Conservation (phyloP, 2,797 vertebrate genomes). For the Menidia menidia region DNA sequence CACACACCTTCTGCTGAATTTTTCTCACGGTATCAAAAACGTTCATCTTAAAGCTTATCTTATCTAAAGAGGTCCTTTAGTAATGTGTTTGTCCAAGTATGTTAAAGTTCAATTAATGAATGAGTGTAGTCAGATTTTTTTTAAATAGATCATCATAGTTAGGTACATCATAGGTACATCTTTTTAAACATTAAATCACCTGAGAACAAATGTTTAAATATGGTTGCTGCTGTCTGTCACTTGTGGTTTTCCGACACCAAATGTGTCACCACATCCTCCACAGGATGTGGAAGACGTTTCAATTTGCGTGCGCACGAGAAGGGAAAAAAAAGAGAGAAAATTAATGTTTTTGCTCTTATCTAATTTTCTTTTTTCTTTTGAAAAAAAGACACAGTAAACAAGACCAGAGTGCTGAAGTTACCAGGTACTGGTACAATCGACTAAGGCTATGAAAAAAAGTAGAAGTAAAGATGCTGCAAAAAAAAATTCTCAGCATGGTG, state of each 20-base stretch:
- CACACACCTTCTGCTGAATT: no score
- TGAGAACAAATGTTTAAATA: conserved; percentile 18
- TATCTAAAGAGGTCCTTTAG: no score
- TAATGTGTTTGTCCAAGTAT: no score
- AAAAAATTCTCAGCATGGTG: no score
- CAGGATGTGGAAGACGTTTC: conserved; percentile 33
- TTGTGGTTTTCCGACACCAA: conserved; percentile 61
- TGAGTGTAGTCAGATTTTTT: no score
- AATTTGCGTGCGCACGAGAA: not conserved
- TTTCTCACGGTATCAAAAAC: no score
- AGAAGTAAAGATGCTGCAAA: no score
- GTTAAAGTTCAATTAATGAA: no score
- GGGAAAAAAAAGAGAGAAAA: not conserved
- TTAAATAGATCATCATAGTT: no score
- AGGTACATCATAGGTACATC: no score
- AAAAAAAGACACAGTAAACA: not conserved
- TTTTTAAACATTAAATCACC: not conserved
- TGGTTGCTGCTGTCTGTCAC: conserved; percentile 45
- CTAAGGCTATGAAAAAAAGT: not conserved
- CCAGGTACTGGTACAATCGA: no score
- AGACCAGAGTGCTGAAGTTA: not conserved
- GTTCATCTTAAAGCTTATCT: no score
- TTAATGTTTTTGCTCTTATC: not conserved
- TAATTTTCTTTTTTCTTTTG: not conserved
- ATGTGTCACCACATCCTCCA: conserved; percentile 62